Evolutionary conservation across 1,140 invertebrate genomes (phyloP), one percentile per base, ranked within the genome.

Genomic region (Chymomyza costata): DNA sequence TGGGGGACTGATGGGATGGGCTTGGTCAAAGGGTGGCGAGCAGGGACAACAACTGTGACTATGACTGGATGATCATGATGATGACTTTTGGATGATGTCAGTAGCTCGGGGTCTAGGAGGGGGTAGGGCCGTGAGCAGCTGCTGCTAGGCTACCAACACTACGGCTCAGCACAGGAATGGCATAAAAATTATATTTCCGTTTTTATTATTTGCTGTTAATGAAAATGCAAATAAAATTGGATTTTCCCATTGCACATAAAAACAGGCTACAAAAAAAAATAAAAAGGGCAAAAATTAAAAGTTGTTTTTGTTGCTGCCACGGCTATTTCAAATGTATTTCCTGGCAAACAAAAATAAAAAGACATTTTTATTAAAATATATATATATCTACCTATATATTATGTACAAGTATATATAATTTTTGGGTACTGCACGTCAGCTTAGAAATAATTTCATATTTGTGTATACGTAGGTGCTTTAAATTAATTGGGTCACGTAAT

Each of bases 181-280:
- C 65, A 76, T 76, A 76, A 76, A 76, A 76, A 76, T 76, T 71
- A 76, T 76, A 76, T 76, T 76, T 76, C 71, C 70, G 70, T 76
- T 76, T n/a, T 78, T 76, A 76, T 76, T 76, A 76, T 76, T 76
- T 76, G 70, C 70, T 76, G 70, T 76, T 76, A 76, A 76, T 76
- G 70, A 76, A 76, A 76, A 76, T 76, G 70, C 70, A 76, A 76
- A 76, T 76, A 76, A 76, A 76, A 76, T 76, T 76, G 70, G 70
- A 76, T 76, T 76, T 76, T 78, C 71, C n/a, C 71, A 53, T 50
- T 56, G 47, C 57, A 53, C 70, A 70, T 65, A 76, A 78, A 78
- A 76, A 76, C 50, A 48, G 47, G 59, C 54, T 55, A 60, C 65
- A 73, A n/a, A 64, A 74, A 53, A 74, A 74, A 74, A 64, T n/a